These are phyloP conservation scores for Harpegnathos saltator DNA, from an alignment of 1,140 invertebrate genomes.

Conservation along the genomic window DNA sequence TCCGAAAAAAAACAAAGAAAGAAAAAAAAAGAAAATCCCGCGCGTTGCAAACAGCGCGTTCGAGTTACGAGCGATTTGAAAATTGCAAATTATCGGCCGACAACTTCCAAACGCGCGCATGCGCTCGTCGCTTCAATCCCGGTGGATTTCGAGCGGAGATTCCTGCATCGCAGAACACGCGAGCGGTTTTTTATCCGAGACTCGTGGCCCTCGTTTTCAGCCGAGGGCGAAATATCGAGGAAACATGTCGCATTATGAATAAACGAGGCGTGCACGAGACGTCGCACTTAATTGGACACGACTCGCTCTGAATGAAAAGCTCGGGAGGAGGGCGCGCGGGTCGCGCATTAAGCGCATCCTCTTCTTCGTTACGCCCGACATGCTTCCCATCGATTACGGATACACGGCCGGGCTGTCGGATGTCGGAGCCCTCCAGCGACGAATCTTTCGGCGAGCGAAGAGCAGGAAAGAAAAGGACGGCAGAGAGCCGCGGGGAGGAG, in stretches of 20 bases:
- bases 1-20: too few relatives aligned
- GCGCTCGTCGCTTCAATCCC: too few relatives aligned
- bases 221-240: slow-evolving; percentile 46
- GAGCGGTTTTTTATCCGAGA: neutral
- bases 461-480: too few relatives aligned
- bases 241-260: slow-evolving; percentile 54
- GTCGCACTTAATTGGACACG: slow-evolving; percentile 51
- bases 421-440: slow-evolving; percentile 13
- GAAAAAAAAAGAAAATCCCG: too few relatives aligned
- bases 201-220: neutral
- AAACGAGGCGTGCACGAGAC: slow-evolving; percentile 6
- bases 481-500: too few relatives aligned
- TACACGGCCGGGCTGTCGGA: slow-evolving; percentile 17
- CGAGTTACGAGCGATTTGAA: too few relatives aligned
- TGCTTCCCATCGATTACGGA: slow-evolving; percentile 49
- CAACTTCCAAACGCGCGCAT: too few relatives aligned
- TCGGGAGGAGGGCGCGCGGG: slow-evolving; percentile 23
- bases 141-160: neutral
- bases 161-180: neutral
- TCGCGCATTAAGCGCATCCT: slow-evolving; percentile 17
- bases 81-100: too few relatives aligned
- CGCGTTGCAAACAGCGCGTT: too few relatives aligned
- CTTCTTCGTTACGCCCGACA: slow-evolving; percentile 52
- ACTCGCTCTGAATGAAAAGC: slow-evolving; percentile 48
- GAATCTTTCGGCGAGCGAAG: slow-evolving; percentile 9